Percentiles rank a stretch among this genome's conserved stretches.
phyloP scores from a whole-genome alignment of 2,888 invertebrate species.

The Zeuzera pyrina region DNA sequence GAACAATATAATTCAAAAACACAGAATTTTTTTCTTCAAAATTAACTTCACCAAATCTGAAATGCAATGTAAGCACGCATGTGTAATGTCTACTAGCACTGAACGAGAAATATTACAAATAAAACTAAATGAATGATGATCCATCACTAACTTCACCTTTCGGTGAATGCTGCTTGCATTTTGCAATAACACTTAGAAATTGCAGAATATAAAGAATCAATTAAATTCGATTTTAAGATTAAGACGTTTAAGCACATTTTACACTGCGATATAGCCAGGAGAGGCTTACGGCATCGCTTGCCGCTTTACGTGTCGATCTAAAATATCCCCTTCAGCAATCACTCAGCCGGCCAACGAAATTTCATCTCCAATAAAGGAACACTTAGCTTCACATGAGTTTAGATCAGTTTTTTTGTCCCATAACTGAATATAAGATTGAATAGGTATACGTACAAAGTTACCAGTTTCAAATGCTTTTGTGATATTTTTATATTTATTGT shows the following conservation, averaged over 20 bases:
- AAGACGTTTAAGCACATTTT: constrained; percentile 40
- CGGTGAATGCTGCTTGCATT: constrained; percentile 60
- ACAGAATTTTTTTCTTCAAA: constrained; percentile 33
- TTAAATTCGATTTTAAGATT: constrained; percentile 13
- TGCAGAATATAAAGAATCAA: constrained; percentile 17
- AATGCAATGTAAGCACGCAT: constrained; percentile 67
- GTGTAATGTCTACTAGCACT: constrained; percentile 58
- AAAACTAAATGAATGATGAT: constrained; percentile 20
- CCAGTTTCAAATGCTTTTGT: neutral
- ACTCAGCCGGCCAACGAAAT: constrained; percentile 44
- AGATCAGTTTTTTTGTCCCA: no score
- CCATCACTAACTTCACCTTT: constrained; percentile 59
- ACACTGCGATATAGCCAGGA: constrained; percentile 50
- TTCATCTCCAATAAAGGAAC: no score
- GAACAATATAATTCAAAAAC: constrained; percentile 28
- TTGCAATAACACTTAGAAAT: constrained; percentile 37
- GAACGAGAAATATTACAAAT: constrained; percentile 25
- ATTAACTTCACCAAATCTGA: constrained; percentile 58
- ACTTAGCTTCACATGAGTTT: no score
- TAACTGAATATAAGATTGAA: no score
- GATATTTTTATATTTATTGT: neutral
- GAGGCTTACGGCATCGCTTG: constrained; percentile 59
- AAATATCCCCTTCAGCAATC: constrained; percentile 33
- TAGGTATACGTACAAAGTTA: no score
- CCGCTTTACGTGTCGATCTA: constrained; percentile 59